phyloP scores from a whole-genome alignment of 2,113 vertebrate genomes.

The Forbesichthys papilliferus region DNA sequence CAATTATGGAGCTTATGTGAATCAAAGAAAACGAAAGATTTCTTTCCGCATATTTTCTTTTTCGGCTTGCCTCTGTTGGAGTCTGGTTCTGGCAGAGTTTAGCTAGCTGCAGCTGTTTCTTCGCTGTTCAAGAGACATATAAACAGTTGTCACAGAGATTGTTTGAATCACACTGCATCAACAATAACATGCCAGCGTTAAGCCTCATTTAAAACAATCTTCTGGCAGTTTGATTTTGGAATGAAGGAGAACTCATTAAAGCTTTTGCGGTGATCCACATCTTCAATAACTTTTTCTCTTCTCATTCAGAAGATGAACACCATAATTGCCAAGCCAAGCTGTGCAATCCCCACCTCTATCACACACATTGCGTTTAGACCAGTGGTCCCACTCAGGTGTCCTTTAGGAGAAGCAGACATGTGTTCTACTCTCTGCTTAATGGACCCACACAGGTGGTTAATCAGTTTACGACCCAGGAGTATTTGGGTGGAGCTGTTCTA shows the following conservation, averaged over 20 bases:
- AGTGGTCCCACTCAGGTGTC: background rate
- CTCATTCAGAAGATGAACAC: background rate
- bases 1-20: constrained; percentile 23
- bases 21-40: constrained; percentile 20
- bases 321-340: background rate
- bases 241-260: constrained; percentile 33
- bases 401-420: no score
- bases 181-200: constrained; percentile 7
- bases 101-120: background rate
- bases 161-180: background rate
- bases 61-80: background rate
- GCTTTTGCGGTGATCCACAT: background rate
- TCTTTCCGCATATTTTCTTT: background rate
- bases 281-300: background rate
- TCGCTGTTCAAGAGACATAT: constrained; percentile 3
- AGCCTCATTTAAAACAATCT: constrained; percentile 44
- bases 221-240: constrained; percentile 35
- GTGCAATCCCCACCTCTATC: background rate
- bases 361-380: background rate
- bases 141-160: constrained; percentile 11
- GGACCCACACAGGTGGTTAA: no score
- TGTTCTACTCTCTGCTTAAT: no score
- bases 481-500: no score
- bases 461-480: no score
- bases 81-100: background rate